These are phyloP conservation scores for Eupithecia subfuscata DNA, from an alignment of 2,888 invertebrate species.

Conservation along the genomic window DNA sequence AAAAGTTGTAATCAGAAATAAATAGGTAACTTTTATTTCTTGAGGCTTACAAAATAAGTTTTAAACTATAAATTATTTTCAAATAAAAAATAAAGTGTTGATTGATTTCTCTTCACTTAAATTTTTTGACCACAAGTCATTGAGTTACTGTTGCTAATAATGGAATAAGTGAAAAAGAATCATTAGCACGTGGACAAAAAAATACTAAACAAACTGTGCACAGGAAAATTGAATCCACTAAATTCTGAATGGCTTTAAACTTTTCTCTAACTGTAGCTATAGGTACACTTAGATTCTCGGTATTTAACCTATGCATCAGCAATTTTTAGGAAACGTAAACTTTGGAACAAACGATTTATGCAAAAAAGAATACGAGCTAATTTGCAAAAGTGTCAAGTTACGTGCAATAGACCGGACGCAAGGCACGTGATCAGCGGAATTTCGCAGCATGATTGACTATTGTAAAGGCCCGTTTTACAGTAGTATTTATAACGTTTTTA, in stretches of 20 bases:
- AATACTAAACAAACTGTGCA: no score
- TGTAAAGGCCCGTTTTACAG: conserved; percentile 8
- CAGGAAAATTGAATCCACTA: neutral
- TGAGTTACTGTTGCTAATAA: no score
- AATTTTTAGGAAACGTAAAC: neutral
- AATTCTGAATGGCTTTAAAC: neutral
- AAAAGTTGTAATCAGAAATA: no score
- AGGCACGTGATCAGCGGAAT: conserved; percentile 21
- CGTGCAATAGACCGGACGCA: conserved; percentile 26
- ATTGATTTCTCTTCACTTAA: no score
- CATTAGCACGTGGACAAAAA: no score
- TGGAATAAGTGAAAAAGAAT: no score
- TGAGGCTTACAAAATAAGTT: no score
- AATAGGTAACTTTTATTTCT: no score
- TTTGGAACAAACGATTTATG: neutral
- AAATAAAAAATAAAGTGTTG: no score
- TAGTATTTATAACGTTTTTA: neutral
- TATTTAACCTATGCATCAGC: neutral
- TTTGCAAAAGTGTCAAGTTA: conserved; percentile 36
- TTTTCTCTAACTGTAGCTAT: neutral
- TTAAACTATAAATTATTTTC: no score
- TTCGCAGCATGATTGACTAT: neutral
- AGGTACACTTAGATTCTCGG: neutral
- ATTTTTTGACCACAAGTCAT: no score
- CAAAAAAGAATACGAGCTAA: conserved; percentile 3